Conservation (phyloP, 1,140 invertebrate genomes). For the Drosophila repleta region DNA sequence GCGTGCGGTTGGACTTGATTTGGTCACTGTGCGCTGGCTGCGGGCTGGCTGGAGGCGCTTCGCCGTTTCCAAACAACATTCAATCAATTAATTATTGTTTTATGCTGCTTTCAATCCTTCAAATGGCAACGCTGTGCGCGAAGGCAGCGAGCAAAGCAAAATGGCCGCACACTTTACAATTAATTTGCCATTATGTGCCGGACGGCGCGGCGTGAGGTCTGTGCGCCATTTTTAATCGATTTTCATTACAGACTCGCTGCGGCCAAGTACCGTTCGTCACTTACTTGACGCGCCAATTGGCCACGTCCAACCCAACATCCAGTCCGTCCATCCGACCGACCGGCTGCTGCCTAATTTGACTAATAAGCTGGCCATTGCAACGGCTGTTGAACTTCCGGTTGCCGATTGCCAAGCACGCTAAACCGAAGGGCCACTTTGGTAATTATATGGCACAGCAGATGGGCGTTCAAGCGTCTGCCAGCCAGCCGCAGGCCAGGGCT, state of each 20-base stretch:
- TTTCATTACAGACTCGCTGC: constrained; percentile 70
- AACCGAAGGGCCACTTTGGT: constrained; percentile 66
- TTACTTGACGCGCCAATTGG: constrained; percentile 79
- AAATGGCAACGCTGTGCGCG: constrained; percentile 34
- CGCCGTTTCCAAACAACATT: constrained; percentile 65
- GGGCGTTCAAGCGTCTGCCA: constrained; percentile 53
- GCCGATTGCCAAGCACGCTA: constrained; percentile 27
- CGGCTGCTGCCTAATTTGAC: constrained; percentile 69
- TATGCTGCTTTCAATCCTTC: constrained; percentile 74
- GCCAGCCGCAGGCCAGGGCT: constrained; percentile 26
- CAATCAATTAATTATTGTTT: constrained; percentile 83
- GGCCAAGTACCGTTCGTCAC: constrained; percentile 52
- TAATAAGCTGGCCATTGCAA: constrained; percentile 79
- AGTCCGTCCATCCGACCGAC: no score
- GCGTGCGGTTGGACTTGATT: constrained; percentile 18
- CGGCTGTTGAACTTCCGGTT: constrained; percentile 77
- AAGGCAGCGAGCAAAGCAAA: constrained; percentile 75
- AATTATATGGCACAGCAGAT: constrained; percentile 78
- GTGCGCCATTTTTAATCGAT: constrained; percentile 71
- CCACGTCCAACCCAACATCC: constrained; percentile 45
- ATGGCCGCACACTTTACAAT: constrained; percentile 79
- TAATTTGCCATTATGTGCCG: constrained; percentile 73
- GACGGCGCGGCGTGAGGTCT: constrained; percentile 6
- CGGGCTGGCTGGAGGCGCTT: constrained; percentile 46
- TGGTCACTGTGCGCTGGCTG: constrained; percentile 23